These are phyloP conservation scores for Drosophila pseudotakahashii DNA, from an alignment of 2,888 invertebrate species.

Conservation along the genomic window DNA sequence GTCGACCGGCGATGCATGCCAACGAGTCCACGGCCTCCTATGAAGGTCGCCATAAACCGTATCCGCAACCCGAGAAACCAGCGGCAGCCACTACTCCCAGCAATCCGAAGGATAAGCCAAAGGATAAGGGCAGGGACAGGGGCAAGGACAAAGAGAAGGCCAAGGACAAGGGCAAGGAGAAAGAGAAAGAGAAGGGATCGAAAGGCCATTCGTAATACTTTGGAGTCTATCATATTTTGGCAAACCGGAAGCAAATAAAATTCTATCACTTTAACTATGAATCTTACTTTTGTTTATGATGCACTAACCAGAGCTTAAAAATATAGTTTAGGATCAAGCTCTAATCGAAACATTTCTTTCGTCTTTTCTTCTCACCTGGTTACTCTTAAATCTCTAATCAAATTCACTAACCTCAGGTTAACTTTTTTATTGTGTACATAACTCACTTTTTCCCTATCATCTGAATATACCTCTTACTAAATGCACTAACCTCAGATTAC, in stretches of 20 bases:
- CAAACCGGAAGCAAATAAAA: not conserved
- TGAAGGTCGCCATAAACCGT: not conserved
- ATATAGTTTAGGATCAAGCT: not conserved
- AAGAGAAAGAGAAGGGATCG: not conserved
- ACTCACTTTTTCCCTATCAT: too few species aligned
- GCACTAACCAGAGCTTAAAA: not conserved
- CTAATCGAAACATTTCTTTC: too few species aligned
- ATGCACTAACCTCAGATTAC: not conserved
- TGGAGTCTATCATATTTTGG: not conserved
- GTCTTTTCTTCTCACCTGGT: too few species aligned
- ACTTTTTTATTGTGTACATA: too few species aligned
- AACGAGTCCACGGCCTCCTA: conserved; percentile 2
- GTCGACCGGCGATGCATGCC: not conserved
- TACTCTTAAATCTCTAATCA: too few species aligned
- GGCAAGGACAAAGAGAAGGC: not conserved
- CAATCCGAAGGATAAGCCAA: conserved; percentile 2
- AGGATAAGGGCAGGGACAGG: not conserved
- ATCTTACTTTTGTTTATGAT: too few species aligned
- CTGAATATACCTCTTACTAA: too few species aligned
- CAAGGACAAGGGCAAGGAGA: not conserved
- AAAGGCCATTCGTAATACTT: not conserved
- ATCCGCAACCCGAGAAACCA: not conserved
- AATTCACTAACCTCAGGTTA: too few species aligned
- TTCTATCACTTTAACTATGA: not conserved
- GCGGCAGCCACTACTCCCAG: not conserved